Percentiles rank a stretch among this genome's conserved stretches.
Evolutionary conservation across 1,140 invertebrate species (phyloP).

Genomic region (Scylla paramamosain): DNA sequence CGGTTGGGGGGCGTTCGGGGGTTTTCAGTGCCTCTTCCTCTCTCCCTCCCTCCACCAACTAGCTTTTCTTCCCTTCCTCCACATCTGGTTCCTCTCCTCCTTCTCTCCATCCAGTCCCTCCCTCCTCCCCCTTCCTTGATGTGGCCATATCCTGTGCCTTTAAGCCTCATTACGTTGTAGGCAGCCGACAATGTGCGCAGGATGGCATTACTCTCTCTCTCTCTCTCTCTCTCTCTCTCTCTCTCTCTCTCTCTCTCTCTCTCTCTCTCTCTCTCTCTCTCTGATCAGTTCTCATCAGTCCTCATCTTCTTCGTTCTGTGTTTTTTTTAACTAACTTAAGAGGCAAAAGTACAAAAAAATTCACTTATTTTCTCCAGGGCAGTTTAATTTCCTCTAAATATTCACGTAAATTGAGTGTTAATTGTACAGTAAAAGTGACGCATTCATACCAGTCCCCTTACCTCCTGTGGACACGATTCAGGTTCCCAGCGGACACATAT

Average conservation of each 20-base stretch:
- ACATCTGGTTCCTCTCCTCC: neutral
- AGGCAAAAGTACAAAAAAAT: too few species aligned
- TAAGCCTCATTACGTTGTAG: neutral
- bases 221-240: constrained; percentile 20
- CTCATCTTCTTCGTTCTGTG: too few species aligned
- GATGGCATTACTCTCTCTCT: constrained; percentile 5
- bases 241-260: neutral
- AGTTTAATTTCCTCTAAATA: too few species aligned
- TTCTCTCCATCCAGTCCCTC: too few species aligned
- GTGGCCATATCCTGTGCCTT: neutral
- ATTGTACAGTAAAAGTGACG: too few species aligned
- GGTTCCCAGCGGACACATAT: too few species aligned
- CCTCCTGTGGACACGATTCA: too few species aligned
- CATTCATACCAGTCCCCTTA: too few species aligned
- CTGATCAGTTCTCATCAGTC: neutral
- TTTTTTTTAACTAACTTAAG: too few species aligned
- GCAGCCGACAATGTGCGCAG: neutral
- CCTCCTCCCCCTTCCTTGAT: neutral
- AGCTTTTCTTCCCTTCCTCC: neutral
- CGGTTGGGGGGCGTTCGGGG: neutral
- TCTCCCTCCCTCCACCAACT: neutral
- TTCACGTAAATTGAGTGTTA: too few species aligned
- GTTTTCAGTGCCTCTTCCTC: neutral
- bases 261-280: constrained; percentile 13
- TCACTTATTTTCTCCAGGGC: too few species aligned